Evolutionary conservation across 53 echinoderm and acorn worm species (phyloP), one percentile per base, ranked within the genome.

Genomic region (Hippasteria phrygiana): DNA sequence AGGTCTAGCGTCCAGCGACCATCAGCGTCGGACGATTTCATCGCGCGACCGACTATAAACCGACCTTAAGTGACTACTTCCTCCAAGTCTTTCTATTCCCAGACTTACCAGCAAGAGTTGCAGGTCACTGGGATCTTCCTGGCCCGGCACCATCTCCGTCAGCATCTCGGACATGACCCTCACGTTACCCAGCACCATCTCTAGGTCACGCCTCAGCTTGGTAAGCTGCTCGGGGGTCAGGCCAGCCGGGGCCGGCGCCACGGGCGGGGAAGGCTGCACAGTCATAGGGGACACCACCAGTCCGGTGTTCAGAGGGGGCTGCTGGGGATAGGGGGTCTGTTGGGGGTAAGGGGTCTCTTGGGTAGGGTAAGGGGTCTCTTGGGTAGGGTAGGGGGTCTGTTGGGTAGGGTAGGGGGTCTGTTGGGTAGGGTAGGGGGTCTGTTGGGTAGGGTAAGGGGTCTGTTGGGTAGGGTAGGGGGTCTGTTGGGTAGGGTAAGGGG

Each of bases 101-200:
- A 7, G 37, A 24, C 92, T 79, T 55, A 97, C 97, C 90, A 91
- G 93, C 69, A 99, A 85, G 31, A 99, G 81, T 66, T 96, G 90
- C 55, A 96, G 78, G 70, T 99, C 96, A 87, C 91, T 90, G 36
- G 95, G 93, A 22, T 93, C 88, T 69, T 94, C 96, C 64, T 94
- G 94, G 31, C 95, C 96, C 26, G 96, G 96, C 20, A 92, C 75
- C 90, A 96, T 79, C 86, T 96, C 99, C 10, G 94, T 99, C 65
- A 96, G 74, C 96, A 99, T 96, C 87, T 99, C 96, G 13, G 99
- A 94, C 96, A 96, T 94, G 45, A 99, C 96, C 81, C 93, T 88
- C 35, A 94, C 93, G 35, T 96, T 95, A 38, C 94, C 94, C 87
- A 91, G 77, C 32, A 96, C 96, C 45, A 94, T 87, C 65, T 99